Evolutionary conservation across 2,797 vertebrate genomes (phyloP).

Genomic region (Neoniphon sammara): DNA sequence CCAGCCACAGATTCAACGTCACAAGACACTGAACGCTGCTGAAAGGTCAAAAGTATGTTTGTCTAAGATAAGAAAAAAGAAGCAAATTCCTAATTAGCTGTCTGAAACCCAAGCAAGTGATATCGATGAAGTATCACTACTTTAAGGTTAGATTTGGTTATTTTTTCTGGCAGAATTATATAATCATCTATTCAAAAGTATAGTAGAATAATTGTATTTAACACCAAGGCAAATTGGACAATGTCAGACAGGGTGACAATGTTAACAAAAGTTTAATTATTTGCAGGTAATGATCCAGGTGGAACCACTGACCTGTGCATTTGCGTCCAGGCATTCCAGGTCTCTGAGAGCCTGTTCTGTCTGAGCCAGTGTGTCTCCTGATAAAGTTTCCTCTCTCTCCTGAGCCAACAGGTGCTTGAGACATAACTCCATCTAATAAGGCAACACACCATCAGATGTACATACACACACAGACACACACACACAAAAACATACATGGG

Average conservation of each 20-base stretch:
- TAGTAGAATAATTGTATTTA: no score
- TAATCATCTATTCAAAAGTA: no score
- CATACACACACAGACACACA: slow-evolving; percentile 1
- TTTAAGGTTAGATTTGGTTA: no score
- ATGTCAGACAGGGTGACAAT: no score
- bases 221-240: no score
- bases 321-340: slow-evolving; percentile 84
- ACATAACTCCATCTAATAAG: slow-evolving; percentile 85
- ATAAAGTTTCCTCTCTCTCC: slow-evolving; percentile 83
- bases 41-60: no score
- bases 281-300: not conserved
- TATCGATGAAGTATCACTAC: no score
- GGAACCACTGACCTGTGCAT: slow-evolving; percentile 85
- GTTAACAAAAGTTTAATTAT: not conserved
- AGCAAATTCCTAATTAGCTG: not conserved
- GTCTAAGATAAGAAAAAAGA: not conserved
- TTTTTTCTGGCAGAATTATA: no score
- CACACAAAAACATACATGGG: slow-evolving; percentile 9
- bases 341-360: slow-evolving; percentile 88
- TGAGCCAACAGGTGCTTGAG: slow-evolving; percentile 86
- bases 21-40: not conserved
- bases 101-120: no score
- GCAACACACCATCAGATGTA: not conserved
- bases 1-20: not conserved
- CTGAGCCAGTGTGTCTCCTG: slow-evolving; percentile 83